phyloP scores from a whole-genome alignment of 2,888 invertebrate genomes.

The Rotaria socialis region DNA sequence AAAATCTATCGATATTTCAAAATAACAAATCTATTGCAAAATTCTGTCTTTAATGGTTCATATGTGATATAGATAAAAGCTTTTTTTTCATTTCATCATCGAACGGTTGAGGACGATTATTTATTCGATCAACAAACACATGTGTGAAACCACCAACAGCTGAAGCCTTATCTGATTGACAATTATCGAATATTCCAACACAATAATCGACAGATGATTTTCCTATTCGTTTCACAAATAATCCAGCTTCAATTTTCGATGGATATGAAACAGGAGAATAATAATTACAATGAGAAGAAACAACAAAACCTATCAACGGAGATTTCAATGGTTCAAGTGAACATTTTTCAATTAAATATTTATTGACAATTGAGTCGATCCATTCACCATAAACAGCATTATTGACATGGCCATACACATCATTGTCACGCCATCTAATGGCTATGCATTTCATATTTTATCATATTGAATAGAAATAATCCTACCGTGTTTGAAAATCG shows the following conservation, averaged over 20 bases:
- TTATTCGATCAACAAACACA: background rate
- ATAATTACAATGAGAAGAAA: background rate
- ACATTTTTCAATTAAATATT: conserved; percentile 17
- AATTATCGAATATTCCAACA: background rate
- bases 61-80: background rate
- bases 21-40: no score
- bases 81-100: background rate
- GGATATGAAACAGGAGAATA: background rate
- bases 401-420: background rate
- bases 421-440: conserved; percentile 12
- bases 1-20: no score
- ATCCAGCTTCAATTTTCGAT: background rate
- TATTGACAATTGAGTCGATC: background rate
- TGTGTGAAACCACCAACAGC: conserved; percentile 15
- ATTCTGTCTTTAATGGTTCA: background rate
- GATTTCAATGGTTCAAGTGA: background rate
- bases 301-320: background rate
- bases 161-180: background rate
- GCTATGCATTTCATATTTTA: no score
- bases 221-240: background rate
- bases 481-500: background rate
- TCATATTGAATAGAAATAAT: background rate
- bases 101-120: background rate
- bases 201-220: background rate
- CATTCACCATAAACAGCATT: conserved; percentile 7